Base-by-base conservation (phyloP, 2,113 vertebrate genomes). In the Addax nasomaculatus region DNA sequence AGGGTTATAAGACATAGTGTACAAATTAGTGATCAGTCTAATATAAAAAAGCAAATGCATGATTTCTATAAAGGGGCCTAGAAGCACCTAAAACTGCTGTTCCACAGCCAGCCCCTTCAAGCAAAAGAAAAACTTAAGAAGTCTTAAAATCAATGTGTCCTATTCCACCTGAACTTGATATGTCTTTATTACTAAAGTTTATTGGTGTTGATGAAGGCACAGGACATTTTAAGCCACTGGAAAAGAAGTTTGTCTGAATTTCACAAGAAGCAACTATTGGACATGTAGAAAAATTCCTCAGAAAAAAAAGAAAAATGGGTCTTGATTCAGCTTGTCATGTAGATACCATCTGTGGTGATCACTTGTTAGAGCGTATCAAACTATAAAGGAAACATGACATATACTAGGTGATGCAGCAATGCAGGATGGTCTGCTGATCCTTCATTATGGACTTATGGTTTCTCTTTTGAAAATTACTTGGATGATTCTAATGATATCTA, bases 281-380 rank as follows among this genome's bases (percentile, higher is more conserved):
- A 43, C 99, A 99, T 2, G 99, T 99, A 94, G 99, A 99, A 98
- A 99, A 99, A 96, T 99, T 99, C 97, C 99, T 99, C 97, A 99
- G 99, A 98, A 99, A 99, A 98, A 99, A 99, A 99, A 99, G 99
- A 98, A 99, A 99, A 99, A 99, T 99, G 99, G 99, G 99, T 96
- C 99, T 99, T 89, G 99, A 99, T 97, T 98, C 99, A 91, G 93
- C 98, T 96, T 99, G 99, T 98, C 99, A 99, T 99, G 99, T 99
- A 95, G 33, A n/a, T n/a, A n/a, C 19, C 33, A 67, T n/a, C 16
- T n/a, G 64, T n/a, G 64, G 64, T 9, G 33, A 67, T 67, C 64
- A 67, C 33, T 67, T 67, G 64, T n/a, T 67, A 67, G 5, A 64
- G 60, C 0, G 2, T 33, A 64, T 64, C 60, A 64, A 33, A 33